Percentiles rank a stretch among this genome's conserved stretches.
These are phyloP conservation scores for Camponotus floridanus DNA, from an alignment of 1,140 invertebrate species.

Conservation along the genomic window DNA sequence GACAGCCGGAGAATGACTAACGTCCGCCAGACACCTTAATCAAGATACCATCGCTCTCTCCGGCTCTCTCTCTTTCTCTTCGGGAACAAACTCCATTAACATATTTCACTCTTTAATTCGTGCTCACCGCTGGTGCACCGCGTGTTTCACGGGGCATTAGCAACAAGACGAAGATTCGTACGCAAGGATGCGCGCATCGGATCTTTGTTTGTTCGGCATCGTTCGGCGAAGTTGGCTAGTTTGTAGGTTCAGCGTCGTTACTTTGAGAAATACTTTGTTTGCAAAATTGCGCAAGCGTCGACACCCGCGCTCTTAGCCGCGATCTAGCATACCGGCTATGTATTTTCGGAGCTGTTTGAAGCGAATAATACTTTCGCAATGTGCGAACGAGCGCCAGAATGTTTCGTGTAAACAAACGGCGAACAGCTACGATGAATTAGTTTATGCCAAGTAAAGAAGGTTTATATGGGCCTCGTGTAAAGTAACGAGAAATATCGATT, in stretches of 20 bases:
- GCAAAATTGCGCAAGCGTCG: slow-evolving; percentile 29
- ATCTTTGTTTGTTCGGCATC: slow-evolving; percentile 14
- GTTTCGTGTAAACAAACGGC: not conserved
- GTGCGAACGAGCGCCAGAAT: not conserved
- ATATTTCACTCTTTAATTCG: slow-evolving; percentile 83
- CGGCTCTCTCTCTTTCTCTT: slow-evolving; percentile 22
- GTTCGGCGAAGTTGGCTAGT: slow-evolving; percentile 12
- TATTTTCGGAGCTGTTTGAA: slow-evolving; percentile 30
- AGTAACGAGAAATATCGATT: not conserved
- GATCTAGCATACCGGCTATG: not conserved
- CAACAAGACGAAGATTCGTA: slow-evolving; percentile 73
- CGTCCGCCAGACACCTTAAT: slow-evolving; percentile 83
- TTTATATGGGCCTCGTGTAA: not conserved
- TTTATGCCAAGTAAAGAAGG: not conserved
- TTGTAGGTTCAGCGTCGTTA: slow-evolving; percentile 28
- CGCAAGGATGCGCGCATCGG: slow-evolving; percentile 12
- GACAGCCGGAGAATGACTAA: slow-evolving; percentile 77
- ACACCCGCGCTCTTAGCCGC: slow-evolving; percentile 4
- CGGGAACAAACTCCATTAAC: slow-evolving; percentile 80
- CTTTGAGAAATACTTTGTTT: slow-evolving; percentile 26
- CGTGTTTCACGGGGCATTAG: slow-evolving; percentile 82
- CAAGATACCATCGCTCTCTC: slow-evolving; percentile 81
- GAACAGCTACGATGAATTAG: not conserved
- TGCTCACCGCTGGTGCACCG: slow-evolving; percentile 71
- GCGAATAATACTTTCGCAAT: slow-evolving; percentile 31